Conservation (phyloP, 2,113 vertebrate genomes). For the Chaetops frenatus region DNA sequence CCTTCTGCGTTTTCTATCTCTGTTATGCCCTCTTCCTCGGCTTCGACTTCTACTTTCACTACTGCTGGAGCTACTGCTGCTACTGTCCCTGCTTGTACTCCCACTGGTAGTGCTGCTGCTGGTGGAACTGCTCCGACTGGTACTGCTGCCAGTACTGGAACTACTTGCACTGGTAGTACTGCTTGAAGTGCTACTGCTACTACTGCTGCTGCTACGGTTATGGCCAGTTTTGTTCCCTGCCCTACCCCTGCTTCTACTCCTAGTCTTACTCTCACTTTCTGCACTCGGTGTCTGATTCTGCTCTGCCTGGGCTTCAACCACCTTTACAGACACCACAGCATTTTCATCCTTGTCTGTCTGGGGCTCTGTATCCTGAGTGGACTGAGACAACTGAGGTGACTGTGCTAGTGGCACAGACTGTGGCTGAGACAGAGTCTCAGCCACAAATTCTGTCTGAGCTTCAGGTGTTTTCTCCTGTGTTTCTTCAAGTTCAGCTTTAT, state of each 20-base stretch:
- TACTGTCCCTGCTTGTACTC: slow-evolving; percentile 83
- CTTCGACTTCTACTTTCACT: slow-evolving; percentile 82
- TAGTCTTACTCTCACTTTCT: slow-evolving; percentile 70
- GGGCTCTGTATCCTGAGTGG: slow-evolving; percentile 63
- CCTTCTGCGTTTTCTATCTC: slow-evolving; percentile 82
- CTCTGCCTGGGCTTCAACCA: slow-evolving; percentile 57
- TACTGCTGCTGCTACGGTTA: slow-evolving; percentile 77
- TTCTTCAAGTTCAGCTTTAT: slow-evolving; percentile 66
- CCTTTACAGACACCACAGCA: slow-evolving; percentile 51
- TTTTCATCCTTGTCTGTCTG: slow-evolving; percentile 69
- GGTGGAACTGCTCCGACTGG: slow-evolving; percentile 83
- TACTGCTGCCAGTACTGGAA: slow-evolving; percentile 80
- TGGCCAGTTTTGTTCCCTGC: slow-evolving; percentile 76
- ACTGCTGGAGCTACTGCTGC: slow-evolving; percentile 81
- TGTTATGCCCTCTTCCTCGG: slow-evolving; percentile 75
- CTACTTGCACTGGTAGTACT: slow-evolving; percentile 76
- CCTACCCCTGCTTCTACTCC: slow-evolving; percentile 74
- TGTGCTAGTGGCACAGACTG: slow-evolving; percentile 52
- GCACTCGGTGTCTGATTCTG: slow-evolving; percentile 33
- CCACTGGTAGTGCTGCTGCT: slow-evolving; percentile 80
- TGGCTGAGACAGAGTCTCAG: slow-evolving; percentile 34
- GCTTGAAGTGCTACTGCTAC: slow-evolving; percentile 73
- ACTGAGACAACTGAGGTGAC: slow-evolving; percentile 61
- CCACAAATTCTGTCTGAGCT: slow-evolving; percentile 41
- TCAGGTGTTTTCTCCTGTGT: slow-evolving; percentile 66